Conservation (phyloP, 2,113 vertebrate genomes). For the Sturnira hondurensis region DNA sequence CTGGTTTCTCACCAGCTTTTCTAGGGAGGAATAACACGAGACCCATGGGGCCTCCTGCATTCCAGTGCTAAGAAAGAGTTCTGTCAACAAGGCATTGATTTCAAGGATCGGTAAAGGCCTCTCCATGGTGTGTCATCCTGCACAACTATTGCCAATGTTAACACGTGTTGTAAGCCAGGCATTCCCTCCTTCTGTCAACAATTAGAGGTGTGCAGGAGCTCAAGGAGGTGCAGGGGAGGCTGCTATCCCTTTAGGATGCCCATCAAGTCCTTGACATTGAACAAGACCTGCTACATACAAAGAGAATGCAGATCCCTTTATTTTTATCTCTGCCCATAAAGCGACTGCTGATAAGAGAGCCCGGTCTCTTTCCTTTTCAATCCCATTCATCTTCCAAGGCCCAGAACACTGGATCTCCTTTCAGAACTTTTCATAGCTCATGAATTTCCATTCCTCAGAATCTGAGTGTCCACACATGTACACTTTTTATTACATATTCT, state of each 20-base stretch:
- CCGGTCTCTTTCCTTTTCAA: background rate
- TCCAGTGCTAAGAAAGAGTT: constrained; percentile 28
- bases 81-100: constrained; percentile 51
- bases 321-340: background rate
- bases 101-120: constrained; percentile 29
- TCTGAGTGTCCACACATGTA: background rate
- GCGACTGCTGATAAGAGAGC: background rate
- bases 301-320: background rate
- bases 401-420: background rate
- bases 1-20: constrained; percentile 41
- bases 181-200: background rate
- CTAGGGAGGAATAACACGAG: constrained; percentile 29
- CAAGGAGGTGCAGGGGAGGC: background rate
- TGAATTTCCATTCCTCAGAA: background rate
- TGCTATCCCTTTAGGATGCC: background rate
- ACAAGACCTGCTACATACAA: background rate
- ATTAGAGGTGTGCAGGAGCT: background rate
- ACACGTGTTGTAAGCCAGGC: background rate
- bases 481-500: background rate
- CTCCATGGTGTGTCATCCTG: background rate
- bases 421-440: background rate
- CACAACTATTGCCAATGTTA: background rate
- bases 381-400: background rate
- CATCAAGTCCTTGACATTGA: background rate
- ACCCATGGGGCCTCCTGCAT: background rate